Evolutionary conservation across 2,113 vertebrate genomes (phyloP).

Genomic region (Pelusios castaneus): DNA sequence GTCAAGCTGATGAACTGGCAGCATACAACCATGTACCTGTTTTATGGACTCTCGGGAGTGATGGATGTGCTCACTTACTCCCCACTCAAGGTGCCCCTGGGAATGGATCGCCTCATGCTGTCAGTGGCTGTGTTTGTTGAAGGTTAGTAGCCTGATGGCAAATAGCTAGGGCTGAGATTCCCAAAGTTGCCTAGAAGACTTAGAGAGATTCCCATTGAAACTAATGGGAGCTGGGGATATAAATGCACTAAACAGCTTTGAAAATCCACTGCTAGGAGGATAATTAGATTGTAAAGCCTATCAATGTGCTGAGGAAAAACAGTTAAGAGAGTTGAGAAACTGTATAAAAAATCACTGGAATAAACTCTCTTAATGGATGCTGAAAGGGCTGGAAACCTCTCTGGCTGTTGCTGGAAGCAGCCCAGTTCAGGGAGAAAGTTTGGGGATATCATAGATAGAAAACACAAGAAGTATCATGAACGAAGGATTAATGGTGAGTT

Average conservation of each 20-base stretch:
- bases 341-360: neutral
- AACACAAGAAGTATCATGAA: neutral
- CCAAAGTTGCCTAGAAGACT: neutral
- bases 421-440: neutral
- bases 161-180: neutral
- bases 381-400: neutral
- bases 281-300: neutral
- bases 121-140: slow-evolving; percentile 86
- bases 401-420: neutral
- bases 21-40: slow-evolving; percentile 97
- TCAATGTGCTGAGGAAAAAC: neutral
- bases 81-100: slow-evolving; percentile 69
- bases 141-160: slow-evolving; percentile 76
- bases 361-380: neutral
- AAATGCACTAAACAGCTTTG: neutral
- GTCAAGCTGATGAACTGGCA: slow-evolving; percentile 99
- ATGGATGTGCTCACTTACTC: slow-evolving; percentile 76
- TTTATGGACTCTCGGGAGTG: slow-evolving; percentile 86
- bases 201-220: neutral
- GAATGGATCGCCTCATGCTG: slow-evolving; percentile 84
- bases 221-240: neutral
- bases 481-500: neutral
- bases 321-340: neutral
- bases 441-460: neutral
- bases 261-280: neutral